Evolutionary conservation across 2,888 invertebrate species (phyloP), one percentile per base, ranked within the genome.

Genomic region (Cheiracanthium punctorium): DNA sequence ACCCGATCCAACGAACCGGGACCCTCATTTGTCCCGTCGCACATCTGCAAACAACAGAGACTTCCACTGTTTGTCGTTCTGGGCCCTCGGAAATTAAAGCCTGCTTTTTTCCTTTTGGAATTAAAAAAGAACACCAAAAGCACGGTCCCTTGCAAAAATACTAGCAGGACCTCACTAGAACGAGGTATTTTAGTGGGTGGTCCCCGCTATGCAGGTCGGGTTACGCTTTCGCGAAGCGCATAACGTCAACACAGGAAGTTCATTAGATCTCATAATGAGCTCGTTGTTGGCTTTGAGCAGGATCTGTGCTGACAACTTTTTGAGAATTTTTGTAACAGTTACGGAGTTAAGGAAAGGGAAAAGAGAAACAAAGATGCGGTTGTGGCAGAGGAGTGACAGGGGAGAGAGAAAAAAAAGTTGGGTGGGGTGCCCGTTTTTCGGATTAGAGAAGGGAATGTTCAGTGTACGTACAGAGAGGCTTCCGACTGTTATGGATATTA

Each of bases 181-280:
- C 58, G 43, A 48, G 10, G 24, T 24, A 58, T 58, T 82, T 64
- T 37, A 14, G 43, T 82, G 82, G 82, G 82, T 82, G 82, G 82
- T 82, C 82, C 48, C n/a, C 43, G 12, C 17, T 43, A 14, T 30
- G 48, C 32, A 71, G 64, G n/a, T 76, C 76, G 30, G 33, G 76
- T 76, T 76, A 65, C 76, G 65, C 24, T 69, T 72, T 29, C 30
- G 32, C 20, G 20, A 32, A 58, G 43, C 37, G 70, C 76, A 76
- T 37, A 76, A 82, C 76, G 82, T 82, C 82, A 82, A 82, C 82
- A 76, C 82, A 82, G 82, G 82, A 82, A 82, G 75, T 82, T 82
- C 82, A 82, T 82, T 82, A 82, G 72, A 4, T 4, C 24, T 2
- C 58, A 8, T 17, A 17, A 58, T 17, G 8, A 17, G 17, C 14